Conservation (phyloP, 1,140 invertebrate genomes). For the Apocrypta bakeri region DNA sequence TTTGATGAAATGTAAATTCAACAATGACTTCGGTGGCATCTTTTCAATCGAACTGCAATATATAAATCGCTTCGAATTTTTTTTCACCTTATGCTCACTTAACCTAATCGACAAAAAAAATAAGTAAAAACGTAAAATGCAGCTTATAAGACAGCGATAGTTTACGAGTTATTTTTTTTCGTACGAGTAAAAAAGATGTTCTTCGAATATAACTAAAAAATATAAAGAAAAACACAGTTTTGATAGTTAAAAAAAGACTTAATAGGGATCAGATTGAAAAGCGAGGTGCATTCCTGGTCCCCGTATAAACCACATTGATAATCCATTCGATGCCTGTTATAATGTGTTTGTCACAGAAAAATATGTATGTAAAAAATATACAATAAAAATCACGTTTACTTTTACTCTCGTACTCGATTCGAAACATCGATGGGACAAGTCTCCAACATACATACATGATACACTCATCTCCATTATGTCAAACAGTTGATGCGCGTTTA, state of each 20-base stretch:
- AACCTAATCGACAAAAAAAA: conserved; percentile 39
- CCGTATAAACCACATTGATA: conserved; percentile 46
- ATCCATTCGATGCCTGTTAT: conserved; percentile 34
- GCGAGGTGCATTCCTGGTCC: conserved; percentile 45
- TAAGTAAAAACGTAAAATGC: conserved; percentile 37
- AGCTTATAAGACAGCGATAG: conserved; percentile 32
- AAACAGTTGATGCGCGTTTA: conserved; percentile 46
- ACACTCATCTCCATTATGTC: conserved; percentile 25
- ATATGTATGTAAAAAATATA: conserved; percentile 50
- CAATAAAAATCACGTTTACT: conserved; percentile 46
- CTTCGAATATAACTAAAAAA: conserved; percentile 12
- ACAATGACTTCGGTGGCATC: conserved; percentile 51
- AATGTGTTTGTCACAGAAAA: conserved; percentile 29
- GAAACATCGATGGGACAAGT: conserved; percentile 33
- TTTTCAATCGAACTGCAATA: conserved; percentile 46
- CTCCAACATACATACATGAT: conserved; percentile 37
- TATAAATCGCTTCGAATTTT: conserved; percentile 40
- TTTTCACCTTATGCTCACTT: conserved; percentile 21
- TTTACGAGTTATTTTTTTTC: conserved; percentile 10
- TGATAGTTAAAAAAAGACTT: conserved; percentile 27
- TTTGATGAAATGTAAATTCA: conserved; percentile 50
- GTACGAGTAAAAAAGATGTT: conserved; percentile 16
- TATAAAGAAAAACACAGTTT: conserved; percentile 27
- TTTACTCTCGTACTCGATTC: conserved; percentile 29
- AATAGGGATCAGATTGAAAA: conserved; percentile 43